These are phyloP conservation scores for Iguana delicatissima DNA, from an alignment of 2,797 vertebrate species.

Conservation along the genomic window DNA sequence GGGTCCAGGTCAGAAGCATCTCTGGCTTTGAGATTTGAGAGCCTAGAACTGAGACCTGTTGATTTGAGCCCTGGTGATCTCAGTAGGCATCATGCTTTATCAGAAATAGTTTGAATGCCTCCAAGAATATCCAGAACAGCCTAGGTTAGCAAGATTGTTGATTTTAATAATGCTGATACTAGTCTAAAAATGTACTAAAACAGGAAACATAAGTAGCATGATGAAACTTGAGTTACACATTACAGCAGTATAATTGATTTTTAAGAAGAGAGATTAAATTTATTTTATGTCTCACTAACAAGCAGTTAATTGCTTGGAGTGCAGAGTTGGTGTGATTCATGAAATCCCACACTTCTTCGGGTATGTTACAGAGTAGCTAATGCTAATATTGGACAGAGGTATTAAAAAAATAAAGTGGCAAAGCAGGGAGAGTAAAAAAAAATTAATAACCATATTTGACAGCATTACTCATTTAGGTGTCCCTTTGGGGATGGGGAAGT, in stretches of 20 bases:
- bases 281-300: neutral
- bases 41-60: no score
- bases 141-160: neutral
- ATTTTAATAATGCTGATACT: neutral
- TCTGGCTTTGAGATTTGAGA: no score
- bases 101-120: neutral
- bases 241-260: neutral
- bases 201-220: neutral
- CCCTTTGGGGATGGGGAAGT: neutral
- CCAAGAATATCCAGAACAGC: neutral
- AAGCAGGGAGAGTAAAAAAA: neutral
- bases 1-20: no score
- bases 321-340: neutral
- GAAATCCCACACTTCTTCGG: neutral
- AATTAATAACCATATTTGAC: neutral
- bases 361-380: neutral
- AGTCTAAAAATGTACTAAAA: neutral
- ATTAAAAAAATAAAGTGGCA: neutral
- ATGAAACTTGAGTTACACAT: neutral
- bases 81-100: neutral
- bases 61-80: no score
- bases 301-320: neutral
- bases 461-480: neutral
- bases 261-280: neutral
- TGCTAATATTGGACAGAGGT: neutral